Evolutionary conservation across 2,113 vertebrate genomes (phyloP).

Genomic region (Bambusicola thoracicus): DNA sequence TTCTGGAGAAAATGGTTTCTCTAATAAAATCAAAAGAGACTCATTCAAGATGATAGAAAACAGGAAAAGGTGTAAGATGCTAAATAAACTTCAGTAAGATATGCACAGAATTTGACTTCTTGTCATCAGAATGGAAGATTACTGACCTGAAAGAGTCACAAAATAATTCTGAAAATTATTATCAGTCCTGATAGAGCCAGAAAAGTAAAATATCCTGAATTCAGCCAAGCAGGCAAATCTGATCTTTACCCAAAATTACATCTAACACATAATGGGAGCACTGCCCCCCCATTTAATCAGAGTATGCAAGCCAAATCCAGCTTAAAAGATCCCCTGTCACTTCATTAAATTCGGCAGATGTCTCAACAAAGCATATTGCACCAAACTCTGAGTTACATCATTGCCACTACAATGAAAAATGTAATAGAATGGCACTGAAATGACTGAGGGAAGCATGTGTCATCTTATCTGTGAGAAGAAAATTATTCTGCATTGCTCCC

Average conservation of each 20-base stretch:
- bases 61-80: not conserved
- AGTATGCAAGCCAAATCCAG: not conserved
- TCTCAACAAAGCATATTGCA: conserved; percentile 13
- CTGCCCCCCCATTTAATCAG: conserved; percentile 4
- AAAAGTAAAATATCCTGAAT: not conserved
- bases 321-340: conserved; percentile 39
- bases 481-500: not conserved
- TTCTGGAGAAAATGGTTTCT: not conserved
- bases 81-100: not conserved
- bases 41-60: not conserved
- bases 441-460: not conserved
- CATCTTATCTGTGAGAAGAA: not conserved
- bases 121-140: not conserved
- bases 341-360: conserved; percentile 57
- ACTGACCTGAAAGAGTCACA: not conserved
- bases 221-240: not conserved
- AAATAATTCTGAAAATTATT: not conserved
- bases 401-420: not conserved
- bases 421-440: not conserved
- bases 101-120: not conserved
- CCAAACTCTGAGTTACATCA: not conserved
- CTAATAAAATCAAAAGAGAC: not conserved
- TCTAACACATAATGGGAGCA: not conserved
- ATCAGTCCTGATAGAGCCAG: not conserved
- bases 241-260: not conserved